Conservation (phyloP, 2,888 invertebrate genomes). For the Eledona agricola region DNA sequence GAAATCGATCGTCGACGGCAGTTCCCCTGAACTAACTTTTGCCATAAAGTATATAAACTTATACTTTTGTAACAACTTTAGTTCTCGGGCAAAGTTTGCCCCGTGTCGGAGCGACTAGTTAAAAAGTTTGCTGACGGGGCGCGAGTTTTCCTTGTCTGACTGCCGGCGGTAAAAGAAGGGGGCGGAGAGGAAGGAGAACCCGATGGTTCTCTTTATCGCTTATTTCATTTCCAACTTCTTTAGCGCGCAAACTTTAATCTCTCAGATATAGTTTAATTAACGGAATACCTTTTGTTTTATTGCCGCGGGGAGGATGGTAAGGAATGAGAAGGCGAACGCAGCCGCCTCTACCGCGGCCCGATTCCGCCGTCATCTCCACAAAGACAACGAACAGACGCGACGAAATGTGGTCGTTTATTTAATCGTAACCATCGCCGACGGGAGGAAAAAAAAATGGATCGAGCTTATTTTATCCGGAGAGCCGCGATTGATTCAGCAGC, state of each 20-base stretch:
- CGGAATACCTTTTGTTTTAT: slow-evolving; percentile 53
- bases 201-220: slow-evolving; percentile 48
- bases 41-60: slow-evolving; percentile 65
- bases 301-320: slow-evolving; percentile 18
- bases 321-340: background rate
- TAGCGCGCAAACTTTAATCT: slow-evolving; percentile 55
- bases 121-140: slow-evolving; percentile 56
- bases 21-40: slow-evolving; percentile 62
- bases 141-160: slow-evolving; percentile 47
- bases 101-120: slow-evolving; percentile 57
- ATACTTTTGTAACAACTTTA: slow-evolving; percentile 64
- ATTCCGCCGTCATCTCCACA: slow-evolving; percentile 9
- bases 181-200: slow-evolving; percentile 29
- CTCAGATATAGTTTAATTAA: slow-evolving; percentile 57
- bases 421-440: background rate
- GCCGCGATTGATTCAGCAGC: slow-evolving; percentile 29
- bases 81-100: slow-evolving; percentile 59
- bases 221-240: slow-evolving; percentile 51
- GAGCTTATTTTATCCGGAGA: slow-evolving; percentile 3
- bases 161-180: slow-evolving; percentile 33
- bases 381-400: background rate
- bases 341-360: slow-evolving; percentile 5
- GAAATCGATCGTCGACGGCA: slow-evolving; percentile 41
- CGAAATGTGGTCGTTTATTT: slow-evolving; percentile 9
- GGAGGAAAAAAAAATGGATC: slow-evolving; percentile 12